Percentiles rank a stretch among this genome's conserved stretches.
Conservation (phyloP, 1,140 invertebrate genomes). For the Trypoxylus dichotomus region DNA sequence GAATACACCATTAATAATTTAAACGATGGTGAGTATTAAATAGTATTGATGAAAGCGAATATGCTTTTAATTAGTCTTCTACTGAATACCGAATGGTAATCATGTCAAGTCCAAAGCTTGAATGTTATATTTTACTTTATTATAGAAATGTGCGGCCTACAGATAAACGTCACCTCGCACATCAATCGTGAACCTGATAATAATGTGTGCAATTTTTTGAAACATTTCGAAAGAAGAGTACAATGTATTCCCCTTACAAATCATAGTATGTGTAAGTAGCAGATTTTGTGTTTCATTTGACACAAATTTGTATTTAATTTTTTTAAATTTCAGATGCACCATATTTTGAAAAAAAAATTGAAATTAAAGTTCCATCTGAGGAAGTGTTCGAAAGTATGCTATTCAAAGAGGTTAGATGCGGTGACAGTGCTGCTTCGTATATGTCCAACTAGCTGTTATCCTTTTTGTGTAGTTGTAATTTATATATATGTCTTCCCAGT, state of each 20-base stretch:
- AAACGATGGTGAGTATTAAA: too few relatives aligned
- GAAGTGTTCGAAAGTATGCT: neutral
- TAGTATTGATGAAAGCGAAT: too few relatives aligned
- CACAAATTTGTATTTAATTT: neutral
- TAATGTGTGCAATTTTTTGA: neutral
- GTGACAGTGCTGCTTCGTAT: too few relatives aligned
- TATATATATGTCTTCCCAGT: too few relatives aligned
- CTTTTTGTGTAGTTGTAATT: too few relatives aligned
- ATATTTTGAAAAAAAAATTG: neutral
- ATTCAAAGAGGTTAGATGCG: constrained; percentile 1
- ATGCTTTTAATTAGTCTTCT: too few relatives aligned
- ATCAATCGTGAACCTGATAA: neutral
- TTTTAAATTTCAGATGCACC: neutral
- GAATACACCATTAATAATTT: too few relatives aligned
- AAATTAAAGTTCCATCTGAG: neutral
- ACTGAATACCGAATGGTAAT: too few relatives aligned
- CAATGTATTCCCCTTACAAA: neutral
- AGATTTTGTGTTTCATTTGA: neutral
- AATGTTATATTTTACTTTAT: neutral
- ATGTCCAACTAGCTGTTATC: too few relatives aligned
- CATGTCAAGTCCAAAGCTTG: too few relatives aligned
- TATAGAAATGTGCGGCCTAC: neutral
- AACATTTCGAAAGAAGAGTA: neutral
- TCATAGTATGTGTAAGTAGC: neutral
- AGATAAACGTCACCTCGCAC: neutral